Conservation (phyloP, 2,797 vertebrate genomes). For the Manis javanica region DNA sequence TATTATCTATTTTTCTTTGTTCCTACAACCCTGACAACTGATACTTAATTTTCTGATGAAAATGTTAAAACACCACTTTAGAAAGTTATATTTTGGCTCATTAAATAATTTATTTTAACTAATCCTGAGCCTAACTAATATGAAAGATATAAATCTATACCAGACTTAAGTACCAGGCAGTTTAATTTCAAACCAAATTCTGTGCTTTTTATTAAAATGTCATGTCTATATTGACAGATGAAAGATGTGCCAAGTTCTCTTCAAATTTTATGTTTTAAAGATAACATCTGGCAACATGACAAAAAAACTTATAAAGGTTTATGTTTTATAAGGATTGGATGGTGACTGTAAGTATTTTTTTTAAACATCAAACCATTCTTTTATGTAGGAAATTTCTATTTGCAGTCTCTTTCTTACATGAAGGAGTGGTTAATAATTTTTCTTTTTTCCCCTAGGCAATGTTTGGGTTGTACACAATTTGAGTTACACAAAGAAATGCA, state of each 20-base stretch:
- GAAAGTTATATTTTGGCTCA: neutral
- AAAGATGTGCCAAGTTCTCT: slow-evolving; percentile 28
- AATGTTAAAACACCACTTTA: neutral
- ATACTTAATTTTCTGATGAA: slow-evolving; percentile 24
- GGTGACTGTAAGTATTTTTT: neutral
- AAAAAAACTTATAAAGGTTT: neutral
- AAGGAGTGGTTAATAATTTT: neutral
- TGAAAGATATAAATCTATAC: neutral
- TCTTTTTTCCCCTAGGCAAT: neutral
- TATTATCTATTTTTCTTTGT: neutral
- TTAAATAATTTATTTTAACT: slow-evolving; percentile 34
- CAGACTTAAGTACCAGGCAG: neutral
- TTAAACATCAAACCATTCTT: neutral
- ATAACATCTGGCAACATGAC: neutral
- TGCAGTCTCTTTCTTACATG: neutral
- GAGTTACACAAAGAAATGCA: neutral
- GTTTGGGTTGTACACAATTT: neutral
- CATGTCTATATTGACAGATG: slow-evolving; percentile 29
- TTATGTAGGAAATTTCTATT: slow-evolving; percentile 30
- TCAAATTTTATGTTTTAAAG: slow-evolving; percentile 55
- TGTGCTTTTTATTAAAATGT: neutral
- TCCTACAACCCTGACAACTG: neutral
- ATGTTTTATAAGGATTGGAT: slow-evolving; percentile 13
- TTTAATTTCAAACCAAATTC: slow-evolving; percentile 51
- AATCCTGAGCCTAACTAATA: neutral